A percentile compares a stretch with the other conserved stretches of the same genome.
Evolutionary conservation across 2,888 invertebrate genomes (phyloP).

Genomic region (Erannis defoliaria): DNA sequence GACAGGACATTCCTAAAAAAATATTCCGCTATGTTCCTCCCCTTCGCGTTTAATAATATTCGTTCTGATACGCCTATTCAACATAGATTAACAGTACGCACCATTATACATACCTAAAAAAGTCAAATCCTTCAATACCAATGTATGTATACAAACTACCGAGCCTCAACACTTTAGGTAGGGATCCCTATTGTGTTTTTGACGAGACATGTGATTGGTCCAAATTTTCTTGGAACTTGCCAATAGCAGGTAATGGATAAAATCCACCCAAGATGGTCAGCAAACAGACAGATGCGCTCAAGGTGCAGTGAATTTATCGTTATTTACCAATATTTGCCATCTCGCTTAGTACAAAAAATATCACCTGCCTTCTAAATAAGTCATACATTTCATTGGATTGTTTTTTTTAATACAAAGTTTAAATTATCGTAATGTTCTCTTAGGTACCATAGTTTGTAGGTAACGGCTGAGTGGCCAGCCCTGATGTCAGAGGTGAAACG

Average conservation of each 20-base stretch:
- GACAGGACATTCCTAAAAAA: too few species aligned
- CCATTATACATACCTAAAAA: constrained; percentile 25
- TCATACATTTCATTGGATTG: constrained; percentile 20
- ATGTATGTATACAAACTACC: constrained; percentile 32
- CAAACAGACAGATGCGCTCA: constrained; percentile 70
- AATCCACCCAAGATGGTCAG: constrained; percentile 54
- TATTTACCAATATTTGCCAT: constrained; percentile 59
- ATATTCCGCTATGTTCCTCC: constrained; percentile 27
- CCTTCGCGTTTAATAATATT: constrained; percentile 15
- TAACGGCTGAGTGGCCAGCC: too few species aligned
- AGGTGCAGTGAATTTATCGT: constrained; percentile 65
- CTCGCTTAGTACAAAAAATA: constrained; percentile 52
- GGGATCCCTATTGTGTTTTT: constrained; percentile 62
- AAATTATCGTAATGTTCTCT: too few species aligned
- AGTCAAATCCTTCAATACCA: constrained; percentile 27
- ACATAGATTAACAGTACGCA: constrained; percentile 15
- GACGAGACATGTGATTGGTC: constrained; percentile 65
- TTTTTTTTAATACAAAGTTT: not conserved
- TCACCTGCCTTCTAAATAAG: constrained; percentile 58
- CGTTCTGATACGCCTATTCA: constrained; percentile 38
- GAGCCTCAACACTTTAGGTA: constrained; percentile 48
- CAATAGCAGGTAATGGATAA: constrained; percentile 70
- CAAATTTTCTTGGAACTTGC: constrained; percentile 52
- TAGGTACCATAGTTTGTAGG: too few species aligned
- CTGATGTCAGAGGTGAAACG: too few species aligned